phyloP scores from a whole-genome alignment of 2,113 vertebrate species.

The Prunella fulvescens region DNA sequence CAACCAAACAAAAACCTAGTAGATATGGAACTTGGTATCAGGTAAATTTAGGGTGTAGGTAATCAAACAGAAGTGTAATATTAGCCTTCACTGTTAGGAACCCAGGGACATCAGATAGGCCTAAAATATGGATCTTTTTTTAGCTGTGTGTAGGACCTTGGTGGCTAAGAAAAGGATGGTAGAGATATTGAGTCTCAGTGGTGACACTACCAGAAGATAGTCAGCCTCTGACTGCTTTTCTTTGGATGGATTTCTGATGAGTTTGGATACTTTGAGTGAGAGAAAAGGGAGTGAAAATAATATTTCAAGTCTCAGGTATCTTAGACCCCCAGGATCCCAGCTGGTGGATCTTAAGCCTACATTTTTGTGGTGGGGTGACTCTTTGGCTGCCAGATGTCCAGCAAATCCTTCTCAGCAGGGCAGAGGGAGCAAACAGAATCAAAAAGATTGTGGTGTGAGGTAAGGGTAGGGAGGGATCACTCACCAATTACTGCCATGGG shows the following conservation, averaged over 20 bases:
- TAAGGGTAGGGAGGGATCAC: neutral
- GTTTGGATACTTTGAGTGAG: neutral
- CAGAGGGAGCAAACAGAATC: neutral
- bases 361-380: neutral
- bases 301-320: neutral
- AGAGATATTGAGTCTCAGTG: neutral
- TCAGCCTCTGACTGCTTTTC: neutral
- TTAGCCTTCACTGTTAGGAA: neutral
- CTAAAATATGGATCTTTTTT: neutral
- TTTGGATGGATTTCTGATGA: neutral
- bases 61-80: neutral
- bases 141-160: neutral
- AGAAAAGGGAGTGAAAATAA: neutral
- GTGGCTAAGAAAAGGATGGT: neutral
- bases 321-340: neutral
- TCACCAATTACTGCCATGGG: fast-evolving
- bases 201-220: neutral
- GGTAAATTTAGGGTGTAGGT: neutral
- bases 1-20: neutral
- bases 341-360: neutral
- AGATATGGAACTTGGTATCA: neutral
- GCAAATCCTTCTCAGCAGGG: neutral
- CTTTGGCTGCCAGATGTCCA: neutral
- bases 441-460: neutral
- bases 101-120: neutral